Evolutionary conservation across 1,140 invertebrate species (phyloP), one percentile per base, ranked within the genome.

Genomic region (Pinna nobilis): DNA sequence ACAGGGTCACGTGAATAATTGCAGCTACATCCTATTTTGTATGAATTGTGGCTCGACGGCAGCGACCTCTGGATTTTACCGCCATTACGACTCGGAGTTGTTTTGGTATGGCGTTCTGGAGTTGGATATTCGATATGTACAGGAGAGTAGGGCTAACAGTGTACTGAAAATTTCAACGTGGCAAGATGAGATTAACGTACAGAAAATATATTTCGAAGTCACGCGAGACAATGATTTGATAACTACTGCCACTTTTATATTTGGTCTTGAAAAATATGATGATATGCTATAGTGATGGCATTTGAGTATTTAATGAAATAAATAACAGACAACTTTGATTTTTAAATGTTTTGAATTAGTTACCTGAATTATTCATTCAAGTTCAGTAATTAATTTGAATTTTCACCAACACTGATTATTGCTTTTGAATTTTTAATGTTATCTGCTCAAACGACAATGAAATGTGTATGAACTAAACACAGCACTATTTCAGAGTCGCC

Each of bases 1-100:
- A 9, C 61, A 61, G 47, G 53, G 53, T 11, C 68, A 70, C 39
- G 57, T 70, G 15, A 70, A 70, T 30, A 49, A 70, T 1, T 61
- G 57, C 2, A 33, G 13, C 3, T 70, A 70, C 32, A 15, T 70
- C 39, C 28, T 32, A 61, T 70, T 28, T n/a, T 70, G 68, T 50
- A 61, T 63, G 33, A 47, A 70, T 25, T 61, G 57, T 30, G 57
- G 30, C 1, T 37, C 59, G 13, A 25, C 23, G 15, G 68, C 68
- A 1, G 68, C 59, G 3, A n/a, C 37, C 13, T 30, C 57, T 3
- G 59, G 47, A 18, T 50, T 39, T 25, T 63, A 61, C 23, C 47
- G 28, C 11, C 57, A 70, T 30, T 70, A 61, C 41, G 15, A 23
- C 20, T 44, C 57, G 13, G 68, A 70, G 5, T 39, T 65, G 39